phyloP scores from a whole-genome alignment of 2,113 vertebrate genomes.

The Phocoena sinus region DNA sequence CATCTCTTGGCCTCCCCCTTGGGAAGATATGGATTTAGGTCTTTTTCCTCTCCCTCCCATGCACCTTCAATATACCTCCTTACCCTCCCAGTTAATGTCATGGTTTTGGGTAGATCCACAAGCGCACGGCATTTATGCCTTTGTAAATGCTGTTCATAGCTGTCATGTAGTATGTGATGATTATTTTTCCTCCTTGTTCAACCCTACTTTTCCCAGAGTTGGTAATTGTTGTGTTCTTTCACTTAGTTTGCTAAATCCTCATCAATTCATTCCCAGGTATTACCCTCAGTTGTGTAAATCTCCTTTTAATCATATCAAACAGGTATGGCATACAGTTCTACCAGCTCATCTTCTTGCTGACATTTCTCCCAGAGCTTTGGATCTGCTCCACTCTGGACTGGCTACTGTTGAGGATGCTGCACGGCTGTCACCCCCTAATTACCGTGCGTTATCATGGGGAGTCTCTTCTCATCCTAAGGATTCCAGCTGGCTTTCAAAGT shows the following conservation, averaged over 20 bases:
- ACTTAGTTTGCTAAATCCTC: neutral
- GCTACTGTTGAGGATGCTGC: neutral
- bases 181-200: neutral
- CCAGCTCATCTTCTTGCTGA: neutral
- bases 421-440: neutral
- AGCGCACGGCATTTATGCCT: neutral
- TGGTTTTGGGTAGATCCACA: neutral
- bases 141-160: neutral
- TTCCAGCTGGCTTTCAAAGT: neutral
- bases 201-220: neutral
- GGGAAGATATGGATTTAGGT: neutral
- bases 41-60: neutral
- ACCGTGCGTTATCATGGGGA: neutral
- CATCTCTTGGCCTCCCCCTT: neutral
- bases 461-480: neutral
- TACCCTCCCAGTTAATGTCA: neutral
- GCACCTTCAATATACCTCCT: rapidly evolving
- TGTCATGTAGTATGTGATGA: neutral
- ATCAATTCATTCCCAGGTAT: neutral
- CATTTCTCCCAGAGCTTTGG: neutral
- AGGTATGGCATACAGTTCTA: neutral
- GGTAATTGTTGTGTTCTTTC: neutral
- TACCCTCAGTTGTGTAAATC: neutral
- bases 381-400: neutral
- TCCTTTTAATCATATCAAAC: neutral